Evolutionary conservation across 2,888 invertebrate species (phyloP).

Genomic region (Morpho achilles): DNA sequence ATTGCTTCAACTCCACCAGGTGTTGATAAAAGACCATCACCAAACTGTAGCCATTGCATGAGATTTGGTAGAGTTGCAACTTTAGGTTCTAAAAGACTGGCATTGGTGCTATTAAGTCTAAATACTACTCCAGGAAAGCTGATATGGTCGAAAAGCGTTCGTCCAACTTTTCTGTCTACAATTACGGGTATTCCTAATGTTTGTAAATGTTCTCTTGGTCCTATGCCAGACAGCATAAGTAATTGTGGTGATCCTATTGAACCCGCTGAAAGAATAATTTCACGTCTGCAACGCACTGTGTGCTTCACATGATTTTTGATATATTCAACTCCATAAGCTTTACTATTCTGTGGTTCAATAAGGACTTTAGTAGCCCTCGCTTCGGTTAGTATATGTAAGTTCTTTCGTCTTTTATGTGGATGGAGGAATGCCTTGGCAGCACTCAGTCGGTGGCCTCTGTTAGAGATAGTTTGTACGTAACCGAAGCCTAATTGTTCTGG

Average conservation of each 20-base stretch:
- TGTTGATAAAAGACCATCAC: conserved; percentile 77
- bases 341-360: conserved; percentile 76
- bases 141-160: conserved; percentile 81
- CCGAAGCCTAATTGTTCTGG: conserved; percentile 81
- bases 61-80: conserved; percentile 60
- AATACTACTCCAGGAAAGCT: conserved; percentile 75
- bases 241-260: conserved; percentile 93
- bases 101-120: conserved; percentile 60
- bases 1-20: conserved; percentile 84
- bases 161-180: conserved; percentile 82
- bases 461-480: conserved; percentile 71
- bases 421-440: conserved; percentile 83
- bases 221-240: conserved; percentile 91
- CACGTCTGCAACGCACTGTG: conserved; percentile 83
- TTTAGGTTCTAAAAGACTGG: conserved; percentile 61
- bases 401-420: conserved; percentile 80
- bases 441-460: conserved; percentile 82
- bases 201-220: conserved; percentile 77
- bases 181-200: conserved; percentile 80
- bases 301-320: conserved; percentile 71
- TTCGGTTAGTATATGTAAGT: conserved; percentile 77
- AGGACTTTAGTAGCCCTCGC: conserved; percentile 60
- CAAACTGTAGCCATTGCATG: conserved; percentile 67
- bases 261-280: conserved; percentile 92
- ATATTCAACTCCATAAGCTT: conserved; percentile 85